Evolutionary conservation across 2,888 invertebrate genomes (phyloP), one percentile per base, ranked within the genome.

Genomic region (Augochlorella aurata): DNA sequence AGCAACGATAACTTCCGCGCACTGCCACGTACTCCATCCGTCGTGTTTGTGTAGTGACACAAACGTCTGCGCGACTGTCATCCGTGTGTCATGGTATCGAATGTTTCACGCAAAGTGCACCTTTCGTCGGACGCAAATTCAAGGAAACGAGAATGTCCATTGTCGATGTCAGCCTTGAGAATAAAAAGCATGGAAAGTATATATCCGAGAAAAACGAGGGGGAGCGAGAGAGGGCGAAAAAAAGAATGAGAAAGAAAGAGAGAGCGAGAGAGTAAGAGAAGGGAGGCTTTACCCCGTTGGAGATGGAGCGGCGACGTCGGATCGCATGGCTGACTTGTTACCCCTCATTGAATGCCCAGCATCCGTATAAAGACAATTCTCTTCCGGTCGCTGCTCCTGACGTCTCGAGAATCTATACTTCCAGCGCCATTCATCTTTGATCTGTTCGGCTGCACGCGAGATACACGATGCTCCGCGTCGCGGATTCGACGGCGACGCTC

Each of bases 261-360:
- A 58, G 49, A 38, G 58, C 54, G 38, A 44, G 12, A 50, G 50
- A 9, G n/a, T 12, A 45, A 38, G 45, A 52, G 38, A n/a, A n/a
- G 65, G 63, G 58, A 45, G 24, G 18, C 3, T 72, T 61, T 77
- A 45, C 69, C 38, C 58, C 45, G n/a, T 29, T 63, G 12, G 71
- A 29, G 50, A 66, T 58, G 66, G 18, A 49, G 47, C 70, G 68
- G 45, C 29, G 54, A 85, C 73, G 75, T 72, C 67, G 78, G 73
- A 70, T 79, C 79, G 67, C 79, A 78, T 65, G 74, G 76, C 49
- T 67, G 76, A 85, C 74, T 85, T 74, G 77, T 76, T 81, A 79
- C 79, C 74, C 82, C 61, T 85, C 85, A 78, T 85, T 78, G 87
- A 87, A 81, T 82, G 81, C 71, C 74, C 81, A 79, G 82, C 81